These are phyloP conservation scores for Carassius auratus DNA, from an alignment of 2,113 vertebrate species.

Conservation along the genomic window DNA sequence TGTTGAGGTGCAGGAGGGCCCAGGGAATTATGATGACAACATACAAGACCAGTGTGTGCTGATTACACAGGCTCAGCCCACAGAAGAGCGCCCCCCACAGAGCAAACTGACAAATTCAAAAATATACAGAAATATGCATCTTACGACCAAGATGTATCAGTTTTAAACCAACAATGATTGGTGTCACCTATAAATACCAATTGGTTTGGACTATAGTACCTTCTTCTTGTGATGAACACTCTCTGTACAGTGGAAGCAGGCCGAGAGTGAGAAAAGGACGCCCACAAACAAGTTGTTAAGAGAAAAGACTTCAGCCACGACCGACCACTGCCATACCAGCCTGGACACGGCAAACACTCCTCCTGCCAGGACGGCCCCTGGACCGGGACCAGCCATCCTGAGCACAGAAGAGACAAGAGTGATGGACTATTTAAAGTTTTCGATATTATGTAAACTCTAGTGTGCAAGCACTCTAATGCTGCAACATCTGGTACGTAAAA, in stretches of 20 bases:
- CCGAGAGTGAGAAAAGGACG: conserved; percentile 85
- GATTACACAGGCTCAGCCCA: conserved; percentile 93
- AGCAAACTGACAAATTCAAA: conserved; percentile 77
- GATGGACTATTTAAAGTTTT: not conserved
- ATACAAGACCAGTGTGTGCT: conserved; percentile 92
- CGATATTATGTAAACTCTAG: not conserved
- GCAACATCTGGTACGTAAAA: not conserved
- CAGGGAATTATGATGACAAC: conserved; percentile 83
- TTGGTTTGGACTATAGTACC: conserved; percentile 74
- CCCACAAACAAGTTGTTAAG: conserved; percentile 97
- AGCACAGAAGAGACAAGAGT: conserved; percentile 9
- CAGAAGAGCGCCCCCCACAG: conserved; percentile 89
- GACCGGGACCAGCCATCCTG: conserved; percentile 88
- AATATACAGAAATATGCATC: not conserved
- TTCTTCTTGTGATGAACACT: conserved; percentile 83
- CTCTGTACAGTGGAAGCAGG: conserved; percentile 82
- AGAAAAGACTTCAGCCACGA: conserved; percentile 93
- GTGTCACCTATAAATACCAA: not conserved
- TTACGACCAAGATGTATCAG: not conserved
- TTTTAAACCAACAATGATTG: not conserved
- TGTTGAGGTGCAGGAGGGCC: conserved; percentile 82
- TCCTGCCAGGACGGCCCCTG: conserved; percentile 90
- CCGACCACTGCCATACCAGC: conserved; percentile 97
- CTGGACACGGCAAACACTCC: conserved; percentile 92
- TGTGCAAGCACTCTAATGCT: not conserved